Evolutionary conservation across 2,888 invertebrate genomes (phyloP), one percentile per base, ranked within the genome.

Genomic region (Argyresthia albistria): DNA sequence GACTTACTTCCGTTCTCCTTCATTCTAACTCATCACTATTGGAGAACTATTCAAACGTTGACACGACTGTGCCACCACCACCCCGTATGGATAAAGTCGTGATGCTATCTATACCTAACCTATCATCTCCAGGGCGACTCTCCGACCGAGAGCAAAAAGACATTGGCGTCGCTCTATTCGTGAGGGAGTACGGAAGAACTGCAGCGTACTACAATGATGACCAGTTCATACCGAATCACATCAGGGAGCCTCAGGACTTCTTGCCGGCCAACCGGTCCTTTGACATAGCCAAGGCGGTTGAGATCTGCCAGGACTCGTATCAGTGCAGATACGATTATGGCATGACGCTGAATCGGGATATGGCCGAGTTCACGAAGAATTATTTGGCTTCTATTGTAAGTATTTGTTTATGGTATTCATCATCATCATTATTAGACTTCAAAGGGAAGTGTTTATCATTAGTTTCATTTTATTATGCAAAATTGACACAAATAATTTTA

Each of bases 311-410:
- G 49, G 92, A 93, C 52, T 93, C 93, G 0, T 94, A 94, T 72
- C 95, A 96, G 67, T 97, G 97, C 74, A 90, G 92, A 61, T 97
- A 93, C 67, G 97, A 97, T 70, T 97, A 93, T 68, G 93, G 94
- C 0, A 92, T 96, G 90, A 95, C 95, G 0, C 79, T 96, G 1
- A 93, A 95, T 73, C 88, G 93, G 58, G 95, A 96, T 61, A 89
- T 96, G 88, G 97, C 97, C 0, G 93, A 94, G 67, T 95, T 93
- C 64, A 95, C 97, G 0, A 93, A 93, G 70, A 94, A 94, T 67
- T 97, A 96, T 70, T 92, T 94, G 64, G 90, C 94, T 58, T 86
- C 88, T 8, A 78, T 88, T 57, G 88, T 88, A 58, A 82, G 87
- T 45, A 6, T 14, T 14, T 12, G 12, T 45, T 45, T 25, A 25